These are phyloP conservation scores for Gortyna flavago DNA, from an alignment of 2,888 invertebrate genomes.

Conservation along the genomic window DNA sequence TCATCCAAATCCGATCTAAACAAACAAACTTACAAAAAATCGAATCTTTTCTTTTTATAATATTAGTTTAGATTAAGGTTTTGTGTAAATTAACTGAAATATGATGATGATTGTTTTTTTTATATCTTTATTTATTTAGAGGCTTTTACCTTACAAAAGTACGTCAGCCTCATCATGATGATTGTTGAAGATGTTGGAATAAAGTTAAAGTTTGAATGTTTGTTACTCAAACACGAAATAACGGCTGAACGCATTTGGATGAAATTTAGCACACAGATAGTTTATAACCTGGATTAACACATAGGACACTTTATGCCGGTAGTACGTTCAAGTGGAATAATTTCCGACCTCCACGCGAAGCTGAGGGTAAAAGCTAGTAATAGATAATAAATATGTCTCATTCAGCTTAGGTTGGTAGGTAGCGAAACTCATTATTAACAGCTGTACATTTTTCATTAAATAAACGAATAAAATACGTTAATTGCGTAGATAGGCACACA, in stretches of 20 bases:
- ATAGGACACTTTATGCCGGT: background rate
- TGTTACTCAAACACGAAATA: background rate
- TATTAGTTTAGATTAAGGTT: no score
- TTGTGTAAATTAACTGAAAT: no score
- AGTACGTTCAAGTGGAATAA: background rate
- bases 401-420: background rate
- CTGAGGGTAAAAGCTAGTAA: background rate
- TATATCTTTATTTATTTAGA: no score
- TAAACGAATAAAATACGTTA: slow-evolving; percentile 1
- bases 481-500: slow-evolving; percentile 10
- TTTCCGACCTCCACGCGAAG: background rate
- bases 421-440: background rate
- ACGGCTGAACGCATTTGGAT: no score
- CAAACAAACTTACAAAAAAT: no score
- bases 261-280: background rate
- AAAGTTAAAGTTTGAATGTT: background rate
- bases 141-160: no score
- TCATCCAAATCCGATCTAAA: no score
- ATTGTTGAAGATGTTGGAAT: no score
- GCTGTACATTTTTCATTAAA: background rate
- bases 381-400: background rate
- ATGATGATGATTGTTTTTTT: no score
- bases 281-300: background rate
- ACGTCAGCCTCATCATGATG: no score
- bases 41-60: no score